These are phyloP conservation scores for Acipenser oxyrinchus DNA, from an alignment of 2,797 vertebrate species.

Conservation along the genomic window DNA sequence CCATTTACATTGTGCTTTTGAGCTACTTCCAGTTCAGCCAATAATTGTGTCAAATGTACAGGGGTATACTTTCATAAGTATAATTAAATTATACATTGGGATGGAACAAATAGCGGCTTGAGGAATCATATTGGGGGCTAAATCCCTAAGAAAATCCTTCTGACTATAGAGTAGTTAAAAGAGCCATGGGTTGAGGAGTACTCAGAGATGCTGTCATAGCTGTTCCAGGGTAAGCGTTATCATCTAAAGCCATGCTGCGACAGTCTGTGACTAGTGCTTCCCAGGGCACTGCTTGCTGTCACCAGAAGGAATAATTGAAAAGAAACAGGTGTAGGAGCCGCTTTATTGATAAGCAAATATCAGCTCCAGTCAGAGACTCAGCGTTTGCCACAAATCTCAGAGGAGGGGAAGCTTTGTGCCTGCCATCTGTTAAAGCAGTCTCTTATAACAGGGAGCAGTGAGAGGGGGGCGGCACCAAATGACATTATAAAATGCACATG, in stretches of 20 bases:
- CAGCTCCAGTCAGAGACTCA: neutral
- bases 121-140: too few species aligned
- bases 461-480: constrained; percentile 16
- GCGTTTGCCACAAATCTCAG: constrained; percentile 4
- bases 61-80: too few species aligned
- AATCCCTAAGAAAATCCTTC: too few species aligned
- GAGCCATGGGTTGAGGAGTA: too few species aligned
- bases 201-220: constrained; percentile 11
- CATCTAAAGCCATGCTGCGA: neutral
- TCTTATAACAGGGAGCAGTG: constrained; percentile 6
- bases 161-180: too few species aligned
- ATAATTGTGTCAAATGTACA: too few species aligned
- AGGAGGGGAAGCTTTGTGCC: constrained; percentile 7
- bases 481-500: constrained; percentile 45
- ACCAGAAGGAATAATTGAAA: constrained; percentile 6
- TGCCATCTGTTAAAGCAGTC: constrained; percentile 18
- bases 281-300: neutral
- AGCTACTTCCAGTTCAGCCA: too few species aligned
- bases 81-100: too few species aligned
- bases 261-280: neutral
- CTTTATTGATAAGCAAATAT: constrained; percentile 20
- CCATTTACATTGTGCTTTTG: too few species aligned
- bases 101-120: too few species aligned
- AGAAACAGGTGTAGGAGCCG: constrained; percentile 19
- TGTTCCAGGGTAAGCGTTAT: constrained; percentile 38